These are phyloP conservation scores for Dendroctonus valens DNA, from an alignment of 1,140 invertebrate species.

Conservation along the genomic window DNA sequence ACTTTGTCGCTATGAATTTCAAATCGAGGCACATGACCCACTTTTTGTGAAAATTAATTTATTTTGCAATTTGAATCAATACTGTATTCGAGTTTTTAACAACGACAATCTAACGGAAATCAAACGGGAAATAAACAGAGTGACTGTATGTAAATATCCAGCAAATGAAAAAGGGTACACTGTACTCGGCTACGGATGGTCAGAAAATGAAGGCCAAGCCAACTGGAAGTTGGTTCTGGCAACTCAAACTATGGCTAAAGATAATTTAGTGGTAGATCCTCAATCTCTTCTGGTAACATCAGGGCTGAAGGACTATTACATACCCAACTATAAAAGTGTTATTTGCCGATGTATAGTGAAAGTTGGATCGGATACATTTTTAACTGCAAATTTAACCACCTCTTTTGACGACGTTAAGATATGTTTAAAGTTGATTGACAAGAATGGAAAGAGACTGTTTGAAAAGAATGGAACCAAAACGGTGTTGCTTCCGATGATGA, in stretches of 20 bases:
- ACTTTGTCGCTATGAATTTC: constrained; percentile 34
- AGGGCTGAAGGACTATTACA: constrained; percentile 23
- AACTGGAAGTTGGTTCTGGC: constrained; percentile 44
- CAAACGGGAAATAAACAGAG: constrained; percentile 37
- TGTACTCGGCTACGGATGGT: constrained; percentile 47
- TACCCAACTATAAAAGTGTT: constrained; percentile 20
- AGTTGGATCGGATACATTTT: constrained; percentile 1
- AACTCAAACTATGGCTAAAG: not conserved
- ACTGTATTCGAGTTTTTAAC: constrained; percentile 45
- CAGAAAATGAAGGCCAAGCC: constrained; percentile 29
- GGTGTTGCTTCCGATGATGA: constrained; percentile 16
- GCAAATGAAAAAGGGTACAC: constrained; percentile 45
- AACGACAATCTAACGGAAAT: constrained; percentile 47
- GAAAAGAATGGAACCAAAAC: constrained; percentile 14
- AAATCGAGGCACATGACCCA: constrained; percentile 25
- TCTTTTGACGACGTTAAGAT: constrained; percentile 15
- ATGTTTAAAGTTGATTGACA: constrained; percentile 12
- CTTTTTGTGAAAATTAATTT: constrained; percentile 41
- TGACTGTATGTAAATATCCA: constrained; percentile 35
- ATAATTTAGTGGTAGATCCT: not conserved
- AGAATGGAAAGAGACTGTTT: constrained; percentile 8
- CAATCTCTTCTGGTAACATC: not conserved
- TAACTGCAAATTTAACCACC: constrained; percentile 24
- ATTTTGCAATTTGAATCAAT: constrained; percentile 39
- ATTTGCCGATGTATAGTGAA: constrained; percentile 20